phyloP scores from a whole-genome alignment of 2,797 vertebrate genomes.

The Hippoglossus hippoglossus region DNA sequence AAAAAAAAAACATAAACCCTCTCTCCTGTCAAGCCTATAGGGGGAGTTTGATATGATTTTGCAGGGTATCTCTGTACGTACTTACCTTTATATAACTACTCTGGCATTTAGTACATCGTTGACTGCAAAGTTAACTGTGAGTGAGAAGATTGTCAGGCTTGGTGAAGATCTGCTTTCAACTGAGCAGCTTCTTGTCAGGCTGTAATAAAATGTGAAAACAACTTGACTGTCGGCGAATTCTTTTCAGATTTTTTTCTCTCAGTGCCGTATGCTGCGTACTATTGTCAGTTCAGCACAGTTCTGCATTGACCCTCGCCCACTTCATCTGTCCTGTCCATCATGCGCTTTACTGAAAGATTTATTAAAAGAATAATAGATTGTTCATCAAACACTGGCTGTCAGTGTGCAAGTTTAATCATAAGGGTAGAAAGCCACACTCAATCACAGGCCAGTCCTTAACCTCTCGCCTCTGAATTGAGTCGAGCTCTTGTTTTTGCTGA shows the following conservation, averaged over 20 bases:
- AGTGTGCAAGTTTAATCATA: conserved; percentile 63
- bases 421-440: conserved; percentile 57
- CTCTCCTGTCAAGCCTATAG: conserved; percentile 29
- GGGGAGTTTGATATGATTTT: conserved; percentile 12
- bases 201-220: conserved; percentile 11
- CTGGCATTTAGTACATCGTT: conserved; percentile 18
- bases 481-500: conserved; percentile 60
- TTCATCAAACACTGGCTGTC: conserved; percentile 57
- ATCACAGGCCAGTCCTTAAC: conserved; percentile 58
- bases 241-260: conserved; percentile 5
- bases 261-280: neutral
- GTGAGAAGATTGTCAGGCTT: conserved; percentile 21
- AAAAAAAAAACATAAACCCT: neutral
- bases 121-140: conserved; percentile 16
- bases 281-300: conserved; percentile 30
- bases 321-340: conserved; percentile 39
- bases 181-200: conserved; percentile 1
- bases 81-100: conserved; percentile 21
- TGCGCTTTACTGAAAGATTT: conserved; percentile 39
- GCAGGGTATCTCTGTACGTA: conserved; percentile 12
- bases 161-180: neutral
- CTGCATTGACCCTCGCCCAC: conserved; percentile 28
- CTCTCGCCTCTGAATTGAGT: conserved; percentile 45
- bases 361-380: conserved; percentile 61
- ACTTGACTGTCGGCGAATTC: neutral